phyloP scores from a whole-genome alignment of 2,797 vertebrate species.

The Margarornis squamiger region DNA sequence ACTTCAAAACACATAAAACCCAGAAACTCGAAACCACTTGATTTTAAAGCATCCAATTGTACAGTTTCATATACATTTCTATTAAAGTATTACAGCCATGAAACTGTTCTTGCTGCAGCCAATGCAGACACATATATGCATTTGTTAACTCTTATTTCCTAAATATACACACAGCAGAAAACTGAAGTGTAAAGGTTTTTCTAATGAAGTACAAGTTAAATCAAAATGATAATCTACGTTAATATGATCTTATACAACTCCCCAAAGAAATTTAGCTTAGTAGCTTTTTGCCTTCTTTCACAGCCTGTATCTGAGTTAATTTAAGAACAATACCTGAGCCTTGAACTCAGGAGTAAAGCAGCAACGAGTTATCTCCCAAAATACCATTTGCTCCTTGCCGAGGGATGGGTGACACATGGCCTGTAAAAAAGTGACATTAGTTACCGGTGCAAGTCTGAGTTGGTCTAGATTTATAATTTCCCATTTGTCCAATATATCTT shows the following conservation, averaged over 20 bases:
- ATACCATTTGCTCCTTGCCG: background rate
- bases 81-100: slow-evolving; percentile 36
- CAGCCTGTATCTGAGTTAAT: background rate
- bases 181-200: background rate
- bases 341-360: slow-evolving; percentile 7
- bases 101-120: background rate
- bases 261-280: background rate
- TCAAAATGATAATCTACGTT: background rate
- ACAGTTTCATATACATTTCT: background rate
- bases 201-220: background rate
- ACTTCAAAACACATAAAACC: background rate
- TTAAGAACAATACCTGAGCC: slow-evolving; percentile 24
- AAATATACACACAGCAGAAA: background rate
- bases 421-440: slow-evolving; percentile 50
- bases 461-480: slow-evolving; percentile 98
- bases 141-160: slow-evolving; percentile 31
- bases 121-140: background rate
- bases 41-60: background rate
- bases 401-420: background rate
- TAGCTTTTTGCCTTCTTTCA: background rate
- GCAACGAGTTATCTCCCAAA: background rate
- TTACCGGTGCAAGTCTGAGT: slow-evolving; percentile 97
- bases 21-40: background rate
- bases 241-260: background rate
- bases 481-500: slow-evolving; percentile 80